Evolutionary conservation across 2,797 vertebrate species (phyloP).

Genomic region (Gymnothorax javanicus): DNA sequence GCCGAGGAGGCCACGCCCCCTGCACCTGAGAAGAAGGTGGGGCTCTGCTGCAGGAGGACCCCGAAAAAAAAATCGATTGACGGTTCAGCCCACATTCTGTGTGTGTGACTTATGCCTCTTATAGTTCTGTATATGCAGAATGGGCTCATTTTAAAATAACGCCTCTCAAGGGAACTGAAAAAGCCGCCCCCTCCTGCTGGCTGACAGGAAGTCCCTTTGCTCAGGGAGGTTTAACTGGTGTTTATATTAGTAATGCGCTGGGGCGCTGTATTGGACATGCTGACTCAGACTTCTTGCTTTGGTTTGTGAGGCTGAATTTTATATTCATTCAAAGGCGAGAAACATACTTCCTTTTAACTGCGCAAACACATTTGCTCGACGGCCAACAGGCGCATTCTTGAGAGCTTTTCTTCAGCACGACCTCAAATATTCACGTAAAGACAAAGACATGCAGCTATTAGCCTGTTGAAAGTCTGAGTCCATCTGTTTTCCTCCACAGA

Average conservation of each 20-base stretch:
- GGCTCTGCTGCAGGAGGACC: neutral
- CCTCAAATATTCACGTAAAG: too few species aligned
- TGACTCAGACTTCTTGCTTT: neutral
- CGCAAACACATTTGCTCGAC: too few species aligned
- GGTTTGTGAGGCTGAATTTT: too few species aligned
- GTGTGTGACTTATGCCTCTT: neutral
- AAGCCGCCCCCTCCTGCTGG: neutral
- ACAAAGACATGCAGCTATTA: too few species aligned
- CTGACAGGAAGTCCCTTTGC: neutral
- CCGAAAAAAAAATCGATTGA: neutral
- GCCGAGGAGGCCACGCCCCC: slow-evolving; percentile 54
- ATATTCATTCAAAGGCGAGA: too few species aligned
- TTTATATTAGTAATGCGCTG: neutral
- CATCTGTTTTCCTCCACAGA: slow-evolving; percentile 52
- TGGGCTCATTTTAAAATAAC: neutral
- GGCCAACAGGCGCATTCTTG: too few species aligned
- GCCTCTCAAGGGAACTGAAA: neutral
- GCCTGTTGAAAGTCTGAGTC: too few species aligned
- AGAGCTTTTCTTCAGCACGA: too few species aligned
- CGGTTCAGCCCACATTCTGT: neutral
- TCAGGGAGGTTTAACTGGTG: neutral
- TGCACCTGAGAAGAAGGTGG: slow-evolving; percentile 72
- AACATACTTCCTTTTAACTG: too few species aligned
- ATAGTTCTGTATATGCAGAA: neutral
- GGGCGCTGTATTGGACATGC: neutral